Evolutionary conservation across 2,113 vertebrate species (phyloP).

Genomic region (Ascaphus truei): DNA sequence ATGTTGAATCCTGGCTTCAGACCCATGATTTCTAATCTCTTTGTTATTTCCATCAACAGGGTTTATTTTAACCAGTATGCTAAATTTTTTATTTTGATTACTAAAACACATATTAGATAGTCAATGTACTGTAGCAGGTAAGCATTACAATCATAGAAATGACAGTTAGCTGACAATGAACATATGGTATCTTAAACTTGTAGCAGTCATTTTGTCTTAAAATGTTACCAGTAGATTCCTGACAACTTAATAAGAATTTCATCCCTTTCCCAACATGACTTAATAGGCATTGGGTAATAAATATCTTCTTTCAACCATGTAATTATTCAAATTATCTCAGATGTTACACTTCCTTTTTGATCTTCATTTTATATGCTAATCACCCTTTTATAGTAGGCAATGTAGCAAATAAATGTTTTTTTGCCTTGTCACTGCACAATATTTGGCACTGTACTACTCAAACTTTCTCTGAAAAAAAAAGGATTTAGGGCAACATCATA

Average conservation of each 20-base stretch:
- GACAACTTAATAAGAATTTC: slow-evolving; percentile 25
- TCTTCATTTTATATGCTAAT: slow-evolving; percentile 33
- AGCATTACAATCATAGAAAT: neutral
- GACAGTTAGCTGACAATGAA: neutral
- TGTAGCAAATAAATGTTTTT: slow-evolving; percentile 35
- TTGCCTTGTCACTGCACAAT: slow-evolving; percentile 22
- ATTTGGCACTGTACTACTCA: slow-evolving; percentile 20
- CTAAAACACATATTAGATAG: too few relatives aligned
- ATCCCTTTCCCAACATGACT: slow-evolving; percentile 32
- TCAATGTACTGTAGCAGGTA: too few relatives aligned
- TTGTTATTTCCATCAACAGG: too few relatives aligned
- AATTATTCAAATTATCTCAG: slow-evolving; percentile 37
- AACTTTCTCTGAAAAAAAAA: neutral
- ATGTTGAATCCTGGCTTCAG: too few relatives aligned
- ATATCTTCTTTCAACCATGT: slow-evolving; percentile 21
- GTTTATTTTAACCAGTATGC: too few relatives aligned
- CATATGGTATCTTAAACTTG: neutral
- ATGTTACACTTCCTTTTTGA: slow-evolving; percentile 1
- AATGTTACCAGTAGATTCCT: slow-evolving; percentile 21
- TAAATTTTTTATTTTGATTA: too few relatives aligned
- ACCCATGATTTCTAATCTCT: too few relatives aligned
- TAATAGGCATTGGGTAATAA: slow-evolving; percentile 36
- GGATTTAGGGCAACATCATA: neutral
- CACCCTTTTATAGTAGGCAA: slow-evolving; percentile 37
- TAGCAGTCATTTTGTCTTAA: slow-evolving; percentile 5